These are phyloP conservation scores for Drosophila teissieri DNA, from an alignment of 1,140 invertebrate species.

Conservation along the genomic window DNA sequence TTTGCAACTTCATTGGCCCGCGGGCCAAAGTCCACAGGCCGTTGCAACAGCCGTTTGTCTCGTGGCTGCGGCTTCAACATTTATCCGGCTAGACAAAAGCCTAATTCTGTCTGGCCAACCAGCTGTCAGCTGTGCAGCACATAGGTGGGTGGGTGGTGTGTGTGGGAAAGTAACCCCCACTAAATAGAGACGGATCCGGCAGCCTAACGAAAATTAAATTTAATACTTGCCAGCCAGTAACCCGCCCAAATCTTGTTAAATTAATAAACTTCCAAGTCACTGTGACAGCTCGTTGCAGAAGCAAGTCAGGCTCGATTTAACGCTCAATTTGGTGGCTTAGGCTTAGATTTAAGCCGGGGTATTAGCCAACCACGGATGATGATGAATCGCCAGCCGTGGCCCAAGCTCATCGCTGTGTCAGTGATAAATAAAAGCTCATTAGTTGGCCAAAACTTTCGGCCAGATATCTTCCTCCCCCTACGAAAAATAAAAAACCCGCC, in stretches of 20 bases:
- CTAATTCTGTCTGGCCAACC: constrained; percentile 73
- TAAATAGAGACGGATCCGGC: constrained; percentile 19
- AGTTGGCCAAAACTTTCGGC: constrained; percentile 40
- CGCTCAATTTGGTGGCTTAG: constrained; percentile 59
- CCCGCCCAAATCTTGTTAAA: constrained; percentile 66
- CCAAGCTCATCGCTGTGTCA: constrained; percentile 52
- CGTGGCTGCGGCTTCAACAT: constrained; percentile 49
- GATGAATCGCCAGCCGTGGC: constrained; percentile 59
- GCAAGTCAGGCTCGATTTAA: constrained; percentile 67
- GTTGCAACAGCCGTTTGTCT: constrained; percentile 66
- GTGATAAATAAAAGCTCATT: constrained; percentile 80
- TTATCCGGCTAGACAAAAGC: constrained; percentile 72
- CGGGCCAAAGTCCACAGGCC: constrained; percentile 71
- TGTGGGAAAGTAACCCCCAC: neutral
- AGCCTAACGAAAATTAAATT: constrained; percentile 63
- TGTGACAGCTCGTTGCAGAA: constrained; percentile 47
- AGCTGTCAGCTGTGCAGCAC: constrained; percentile 70
- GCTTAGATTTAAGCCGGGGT: constrained; percentile 18
- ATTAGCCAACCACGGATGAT: constrained; percentile 39
- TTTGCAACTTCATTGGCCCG: constrained; percentile 56
- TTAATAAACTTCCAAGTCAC: constrained; percentile 73
- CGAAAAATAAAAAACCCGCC: constrained; percentile 4
- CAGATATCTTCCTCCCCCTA: constrained; percentile 6
- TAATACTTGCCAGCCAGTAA: constrained; percentile 43
- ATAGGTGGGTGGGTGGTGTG: constrained; percentile 9